Evolutionary conservation across 2,113 vertebrate species (phyloP).

Genomic region (Dasyprocta punctata): DNA sequence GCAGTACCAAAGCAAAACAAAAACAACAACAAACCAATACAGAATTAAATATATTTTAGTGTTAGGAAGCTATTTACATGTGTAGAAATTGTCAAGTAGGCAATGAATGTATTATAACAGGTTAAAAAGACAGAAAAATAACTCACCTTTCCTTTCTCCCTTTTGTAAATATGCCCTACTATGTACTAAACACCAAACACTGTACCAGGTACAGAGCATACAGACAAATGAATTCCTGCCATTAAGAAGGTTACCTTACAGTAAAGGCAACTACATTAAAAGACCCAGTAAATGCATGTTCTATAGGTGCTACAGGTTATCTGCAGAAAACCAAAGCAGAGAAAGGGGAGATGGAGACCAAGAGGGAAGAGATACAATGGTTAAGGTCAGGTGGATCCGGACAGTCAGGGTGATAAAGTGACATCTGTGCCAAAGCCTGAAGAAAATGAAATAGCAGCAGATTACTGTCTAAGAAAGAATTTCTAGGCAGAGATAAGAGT

Average conservation of each 20-base stretch:
- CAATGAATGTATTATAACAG: not conserved
- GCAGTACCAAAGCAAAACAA: too few species aligned
- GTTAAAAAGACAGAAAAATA: not conserved
- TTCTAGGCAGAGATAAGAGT: not conserved
- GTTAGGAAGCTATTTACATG: not conserved
- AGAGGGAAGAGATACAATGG: not conserved
- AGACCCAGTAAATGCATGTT: not conserved
- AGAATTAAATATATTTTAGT: not conserved
- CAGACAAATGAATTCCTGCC: not conserved
- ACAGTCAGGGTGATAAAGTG: not conserved
- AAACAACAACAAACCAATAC: not conserved
- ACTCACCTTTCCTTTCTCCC: not conserved
- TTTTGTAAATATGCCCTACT: not conserved
- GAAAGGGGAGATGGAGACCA: not conserved
- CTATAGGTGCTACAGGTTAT: not conserved
- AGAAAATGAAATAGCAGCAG: not conserved
- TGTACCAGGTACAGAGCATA: not conserved
- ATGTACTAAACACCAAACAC: not conserved
- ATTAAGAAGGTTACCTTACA: not conserved
- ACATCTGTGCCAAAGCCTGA: not conserved
- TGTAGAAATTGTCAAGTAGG: not conserved
- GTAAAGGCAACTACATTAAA: not conserved
- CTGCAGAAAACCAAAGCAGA: slow-evolving; percentile 3
- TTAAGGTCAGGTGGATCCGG: not conserved
- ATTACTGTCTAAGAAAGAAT: not conserved